Conservation (phyloP, 2,888 invertebrate genomes). For the Neoitamus cyanurus region DNA sequence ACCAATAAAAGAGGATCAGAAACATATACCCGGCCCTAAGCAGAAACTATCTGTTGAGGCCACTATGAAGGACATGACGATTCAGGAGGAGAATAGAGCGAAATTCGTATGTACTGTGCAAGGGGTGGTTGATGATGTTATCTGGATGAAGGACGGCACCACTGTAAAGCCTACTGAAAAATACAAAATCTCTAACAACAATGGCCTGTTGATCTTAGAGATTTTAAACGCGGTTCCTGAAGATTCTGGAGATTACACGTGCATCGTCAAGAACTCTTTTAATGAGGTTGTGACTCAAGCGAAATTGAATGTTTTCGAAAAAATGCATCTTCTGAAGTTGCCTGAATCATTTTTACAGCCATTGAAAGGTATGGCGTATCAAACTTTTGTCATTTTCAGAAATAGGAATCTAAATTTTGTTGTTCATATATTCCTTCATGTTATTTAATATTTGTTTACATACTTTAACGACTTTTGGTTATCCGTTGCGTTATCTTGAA, state of each 20-base stretch:
- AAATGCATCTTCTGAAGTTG: slow-evolving; percentile 53
- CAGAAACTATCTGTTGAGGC: slow-evolving; percentile 81
- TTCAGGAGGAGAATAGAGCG: slow-evolving; percentile 78
- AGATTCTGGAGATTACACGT: slow-evolving; percentile 83
- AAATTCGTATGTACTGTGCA: slow-evolving; percentile 83
- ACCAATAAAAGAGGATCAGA: slow-evolving; percentile 52
- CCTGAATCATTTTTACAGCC: slow-evolving; percentile 60
- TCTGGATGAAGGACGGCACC: slow-evolving; percentile 80
- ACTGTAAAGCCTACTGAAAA: slow-evolving; percentile 68
- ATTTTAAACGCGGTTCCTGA: slow-evolving; percentile 74
- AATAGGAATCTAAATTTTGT: neutral
- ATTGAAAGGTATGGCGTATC: slow-evolving; percentile 60
- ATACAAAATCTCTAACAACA: slow-evolving; percentile 68
- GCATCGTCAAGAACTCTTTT: slow-evolving; percentile 78
- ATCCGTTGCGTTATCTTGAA: too few relatives aligned
- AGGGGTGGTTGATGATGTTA: slow-evolving; percentile 76
- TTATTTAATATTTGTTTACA: neutral
- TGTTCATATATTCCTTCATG: neutral
- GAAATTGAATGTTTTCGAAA: slow-evolving; percentile 75
- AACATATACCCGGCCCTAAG: slow-evolving; percentile 66
- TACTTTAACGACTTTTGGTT: neutral
- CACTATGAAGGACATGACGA: slow-evolving; percentile 78
- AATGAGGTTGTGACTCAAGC: slow-evolving; percentile 77
- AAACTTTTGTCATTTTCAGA: neutral
- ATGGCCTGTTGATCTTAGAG: slow-evolving; percentile 80